Percentiles rank a stretch among this genome's conserved stretches.
These are phyloP conservation scores for Zygaena filipendulae DNA, from an alignment of 2,888 invertebrate species.

Conservation along the genomic window DNA sequence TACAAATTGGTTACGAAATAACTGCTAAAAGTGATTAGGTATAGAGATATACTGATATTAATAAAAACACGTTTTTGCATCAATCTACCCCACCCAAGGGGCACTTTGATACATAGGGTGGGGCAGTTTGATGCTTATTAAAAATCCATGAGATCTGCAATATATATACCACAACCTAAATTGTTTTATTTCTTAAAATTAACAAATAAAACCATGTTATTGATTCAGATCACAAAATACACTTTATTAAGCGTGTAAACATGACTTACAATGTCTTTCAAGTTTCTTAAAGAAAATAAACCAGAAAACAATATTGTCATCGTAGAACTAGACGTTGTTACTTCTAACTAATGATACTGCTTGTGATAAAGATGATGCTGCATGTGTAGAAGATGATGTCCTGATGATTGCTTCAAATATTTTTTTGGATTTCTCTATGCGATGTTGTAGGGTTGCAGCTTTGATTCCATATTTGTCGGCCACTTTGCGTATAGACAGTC, in stretches of 20 bases:
- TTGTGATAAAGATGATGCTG: no score
- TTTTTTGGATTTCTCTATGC: neutral
- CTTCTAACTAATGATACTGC: neutral
- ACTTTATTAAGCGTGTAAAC: neutral
- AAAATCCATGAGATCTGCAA: neutral
- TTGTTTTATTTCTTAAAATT: neutral
- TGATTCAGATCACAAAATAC: neutral
- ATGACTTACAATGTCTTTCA: neutral
- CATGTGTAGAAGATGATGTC: neutral
- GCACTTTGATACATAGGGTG: neutral
- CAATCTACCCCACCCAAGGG: neutral
- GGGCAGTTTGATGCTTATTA: no score
- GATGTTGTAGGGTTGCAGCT: neutral
- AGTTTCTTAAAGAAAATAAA: neutral
- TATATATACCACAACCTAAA: neutral
- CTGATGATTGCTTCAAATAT: neutral
- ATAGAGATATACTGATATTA: no score
- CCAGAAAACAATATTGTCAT: neutral
- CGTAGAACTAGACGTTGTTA: neutral
- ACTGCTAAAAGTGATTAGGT: no score
- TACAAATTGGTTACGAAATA: no score
- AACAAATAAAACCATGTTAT: neutral
- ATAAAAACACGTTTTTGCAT: neutral
- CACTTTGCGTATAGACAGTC: neutral
- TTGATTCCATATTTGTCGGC: neutral